phyloP scores from a whole-genome alignment of 2,888 invertebrate species.

The Cartodere bifasciata region DNA sequence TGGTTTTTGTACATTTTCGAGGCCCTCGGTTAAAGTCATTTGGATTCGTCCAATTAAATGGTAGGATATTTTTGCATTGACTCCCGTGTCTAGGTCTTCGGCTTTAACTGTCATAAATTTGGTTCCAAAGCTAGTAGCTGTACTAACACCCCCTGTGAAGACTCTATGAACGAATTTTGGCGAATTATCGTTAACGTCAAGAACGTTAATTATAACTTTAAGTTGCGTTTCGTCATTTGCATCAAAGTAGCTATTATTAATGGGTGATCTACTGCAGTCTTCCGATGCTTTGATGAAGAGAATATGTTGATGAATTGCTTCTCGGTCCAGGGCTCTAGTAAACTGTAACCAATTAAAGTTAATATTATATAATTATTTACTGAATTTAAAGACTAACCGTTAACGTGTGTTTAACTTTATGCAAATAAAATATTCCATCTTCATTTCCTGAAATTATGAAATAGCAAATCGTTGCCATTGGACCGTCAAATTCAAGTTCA shows the following conservation, averaged over 20 bases:
- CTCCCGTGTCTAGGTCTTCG: slow-evolving; percentile 59
- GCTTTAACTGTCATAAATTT: slow-evolving; percentile 79
- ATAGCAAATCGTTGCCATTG: slow-evolving; percentile 78
- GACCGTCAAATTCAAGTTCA: slow-evolving; percentile 66
- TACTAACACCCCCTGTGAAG: slow-evolving; percentile 90
- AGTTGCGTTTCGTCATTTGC: slow-evolving; percentile 54
- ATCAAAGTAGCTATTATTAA: slow-evolving; percentile 42
- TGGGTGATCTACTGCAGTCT: slow-evolving; percentile 56
- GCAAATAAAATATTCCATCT: slow-evolving; percentile 54
- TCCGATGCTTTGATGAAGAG: slow-evolving; percentile 72
- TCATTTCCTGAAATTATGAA: slow-evolving; percentile 81
- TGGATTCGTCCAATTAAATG: slow-evolving; percentile 68
- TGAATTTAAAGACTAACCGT: slow-evolving; percentile 36
- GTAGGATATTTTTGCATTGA: slow-evolving; percentile 64
- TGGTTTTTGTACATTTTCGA: slow-evolving; percentile 65
- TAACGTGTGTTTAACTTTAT: slow-evolving; percentile 58
- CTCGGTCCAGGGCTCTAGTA: slow-evolving; percentile 60
- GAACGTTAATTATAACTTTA: slow-evolving; percentile 54
- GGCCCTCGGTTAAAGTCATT: slow-evolving; percentile 72
- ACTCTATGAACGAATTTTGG: slow-evolving; percentile 69
- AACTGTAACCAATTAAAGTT: slow-evolving; percentile 28
- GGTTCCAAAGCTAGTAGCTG: slow-evolving; percentile 82
- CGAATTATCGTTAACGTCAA: slow-evolving; percentile 85
- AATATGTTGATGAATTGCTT: slow-evolving; percentile 51
- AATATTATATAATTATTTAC: not conserved